Percentiles rank a stretch among this genome's conserved stretches.
Evolutionary conservation across 2,888 invertebrate species (phyloP).

Genomic region (Noctua janthe): DNA sequence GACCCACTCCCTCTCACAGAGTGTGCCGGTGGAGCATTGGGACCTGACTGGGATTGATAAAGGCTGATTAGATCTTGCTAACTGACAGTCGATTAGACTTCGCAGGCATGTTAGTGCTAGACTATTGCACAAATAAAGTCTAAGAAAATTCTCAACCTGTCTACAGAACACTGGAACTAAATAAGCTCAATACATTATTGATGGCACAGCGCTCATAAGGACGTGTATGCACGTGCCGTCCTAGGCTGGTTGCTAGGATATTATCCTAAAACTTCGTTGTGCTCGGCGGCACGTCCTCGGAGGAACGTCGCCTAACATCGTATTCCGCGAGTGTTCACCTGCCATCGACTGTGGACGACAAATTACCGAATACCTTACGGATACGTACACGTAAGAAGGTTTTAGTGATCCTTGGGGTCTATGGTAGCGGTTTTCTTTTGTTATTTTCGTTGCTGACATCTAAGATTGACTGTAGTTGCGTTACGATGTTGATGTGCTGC

Average conservation of each 20-base stretch:
- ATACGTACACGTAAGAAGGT: not conserved
- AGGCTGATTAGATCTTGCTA: not conserved
- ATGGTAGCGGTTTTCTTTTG: not conserved
- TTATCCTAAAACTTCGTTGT: not conserved
- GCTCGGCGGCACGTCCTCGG: slow-evolving; percentile 2
- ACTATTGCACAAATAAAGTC: not conserved
- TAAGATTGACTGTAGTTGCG: not conserved
- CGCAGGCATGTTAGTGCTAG: not conserved
- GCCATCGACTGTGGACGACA: not conserved
- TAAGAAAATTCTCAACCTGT: not conserved
- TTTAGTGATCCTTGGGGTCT: not conserved
- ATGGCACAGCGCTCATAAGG: not conserved
- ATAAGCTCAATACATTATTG: slow-evolving; percentile 18
- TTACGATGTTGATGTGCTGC: not conserved
- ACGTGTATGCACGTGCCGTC: slow-evolving; percentile 14
- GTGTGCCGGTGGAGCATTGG: not conserved
- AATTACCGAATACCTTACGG: slow-evolving; percentile 23
- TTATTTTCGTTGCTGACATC: not conserved
- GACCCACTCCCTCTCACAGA: not conserved
- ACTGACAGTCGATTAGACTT: not conserved
- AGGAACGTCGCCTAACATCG: slow-evolving; percentile 11
- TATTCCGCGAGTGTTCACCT: slow-evolving; percentile 12
- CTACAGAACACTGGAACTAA: not conserved
- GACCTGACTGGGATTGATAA: not conserved
- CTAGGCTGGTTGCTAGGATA: not conserved